Evolutionary conservation across 2,797 vertebrate species (phyloP), one percentile per base, ranked within the genome.

Genomic region (Luscinia luscinia): DNA sequence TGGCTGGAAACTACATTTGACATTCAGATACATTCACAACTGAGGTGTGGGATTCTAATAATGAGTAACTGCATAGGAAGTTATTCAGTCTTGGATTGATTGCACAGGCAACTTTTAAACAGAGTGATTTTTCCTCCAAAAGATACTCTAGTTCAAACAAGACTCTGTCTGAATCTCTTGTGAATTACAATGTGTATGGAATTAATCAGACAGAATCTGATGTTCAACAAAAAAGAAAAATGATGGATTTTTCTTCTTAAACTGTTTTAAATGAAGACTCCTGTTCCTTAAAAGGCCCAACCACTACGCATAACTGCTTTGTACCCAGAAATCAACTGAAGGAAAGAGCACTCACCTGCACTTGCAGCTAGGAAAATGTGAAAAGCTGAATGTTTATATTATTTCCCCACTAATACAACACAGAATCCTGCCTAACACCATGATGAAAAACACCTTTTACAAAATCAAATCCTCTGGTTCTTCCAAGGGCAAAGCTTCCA

Each of bases 121-220:
- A 51, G 58, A 87, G 45, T 16, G 41, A 14, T 80, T 87, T 75
- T 72, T 81, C 27, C 83, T 80, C 79, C 61, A 36, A 48, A 86
- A 91, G 76, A 43, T n/a, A 55, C 11, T 66, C n/a, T 1, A 70
- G 59, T 46, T 94, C 90, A 86, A 93, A 91, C 62, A 81, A 78
- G 69, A 7, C 54, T 34, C 46, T 34, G 24, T 34, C 84, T 70
- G 59, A 75, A 66, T 69, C 74, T 38, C 51, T 76, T 84, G 84
- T 66, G 77, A 93, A 86, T 93, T 77, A 77, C 57, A 34, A n/a
- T 34, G 62, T 28, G 69, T 84, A 91, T 86, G 84, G 90, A 91
- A 89, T 94, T 68, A 85, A 78, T 62, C 84, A 83, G 73, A 78
- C 22, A 77, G 91, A 86, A 85, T 66, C 48, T 81, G 78, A 80